Conservation (phyloP, 2,113 vertebrate genomes). For the Falcunculus frontatus region DNA sequence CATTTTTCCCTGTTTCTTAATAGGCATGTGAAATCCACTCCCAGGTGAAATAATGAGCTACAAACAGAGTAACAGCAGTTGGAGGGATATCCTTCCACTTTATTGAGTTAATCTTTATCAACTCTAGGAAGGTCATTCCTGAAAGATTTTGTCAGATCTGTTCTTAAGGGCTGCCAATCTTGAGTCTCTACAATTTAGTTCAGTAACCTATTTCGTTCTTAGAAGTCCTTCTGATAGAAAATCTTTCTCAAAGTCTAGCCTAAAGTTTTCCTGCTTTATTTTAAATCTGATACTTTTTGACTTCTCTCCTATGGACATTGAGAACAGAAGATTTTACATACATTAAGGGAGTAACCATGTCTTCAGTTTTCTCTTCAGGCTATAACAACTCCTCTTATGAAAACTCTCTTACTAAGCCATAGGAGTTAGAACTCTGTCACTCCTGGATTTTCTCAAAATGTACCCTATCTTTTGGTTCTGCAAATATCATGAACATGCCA, state of each 20-base stretch:
- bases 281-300: not conserved
- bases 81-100: not conserved
- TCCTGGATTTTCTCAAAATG: not conserved
- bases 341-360: not conserved
- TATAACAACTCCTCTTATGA: not conserved
- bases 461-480: not conserved
- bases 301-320: not conserved
- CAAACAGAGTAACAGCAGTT: not conserved
- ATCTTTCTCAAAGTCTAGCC: not conserved
- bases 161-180: not conserved
- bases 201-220: not conserved
- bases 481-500: not conserved
- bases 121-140: not conserved
- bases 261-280: not conserved
- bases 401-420: not conserved
- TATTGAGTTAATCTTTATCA: not conserved
- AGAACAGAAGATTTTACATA: not conserved
- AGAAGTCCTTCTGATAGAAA: not conserved
- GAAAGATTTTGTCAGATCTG: conserved; percentile 2
- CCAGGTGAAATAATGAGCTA: conserved; percentile 33
- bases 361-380: not conserved
- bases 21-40: conserved; percentile 32
- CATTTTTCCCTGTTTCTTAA: conserved; percentile 34
- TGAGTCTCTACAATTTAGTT: not conserved
- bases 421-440: not conserved